Evolutionary conservation across 23 tunicate species (phyloP), one percentile per base, ranked within the genome.

Genomic region (Halocynthia roretzi): DNA sequence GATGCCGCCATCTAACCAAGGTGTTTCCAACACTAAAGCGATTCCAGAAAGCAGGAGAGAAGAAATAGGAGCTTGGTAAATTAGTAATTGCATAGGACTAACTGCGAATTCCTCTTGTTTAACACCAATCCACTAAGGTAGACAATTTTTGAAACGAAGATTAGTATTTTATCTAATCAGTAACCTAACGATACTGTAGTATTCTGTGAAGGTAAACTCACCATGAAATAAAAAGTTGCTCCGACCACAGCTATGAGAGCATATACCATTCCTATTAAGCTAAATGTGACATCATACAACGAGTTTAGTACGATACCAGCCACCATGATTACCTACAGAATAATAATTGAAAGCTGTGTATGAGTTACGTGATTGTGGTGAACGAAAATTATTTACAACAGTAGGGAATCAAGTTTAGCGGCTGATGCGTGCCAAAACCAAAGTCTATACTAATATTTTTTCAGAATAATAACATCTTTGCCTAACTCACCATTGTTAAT

Each of bases 231-330:
- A 31, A 86, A 56, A 7, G 91, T 80, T 7, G 85, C 40, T 44
- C 81, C 83, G 7, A 86, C 71, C 14, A 86, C 91, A 10, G 91
- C 91, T 6, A 72, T 69, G 12, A 80, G 79, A 7, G 86, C 91
- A 48, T 8, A 80, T 51, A 86, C 14, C 11, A 65, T 65, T 49
- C 91, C 91, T 49, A 64, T 15, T 15, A 67, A 31, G 81, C 76
- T 80, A 52, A 86, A 61, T 31, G 17, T 64, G 10, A 86, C 75
- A 62, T 86, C 91, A 40, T 61, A 70, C 18, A 65, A 48, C 55
- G 85, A 86, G 62, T 86, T 86, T 4, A 86, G 19, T 8, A 78
- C 55, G 6, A 84, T 84, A 18, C 88, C 88, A 50, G 49, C 20
- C 18, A 77, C 77, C 62, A 84, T 77, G 61, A 61, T 49, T 9